These are phyloP conservation scores for Hypolimnas misippus DNA, from an alignment of 2,888 invertebrate species.

Conservation along the genomic window DNA sequence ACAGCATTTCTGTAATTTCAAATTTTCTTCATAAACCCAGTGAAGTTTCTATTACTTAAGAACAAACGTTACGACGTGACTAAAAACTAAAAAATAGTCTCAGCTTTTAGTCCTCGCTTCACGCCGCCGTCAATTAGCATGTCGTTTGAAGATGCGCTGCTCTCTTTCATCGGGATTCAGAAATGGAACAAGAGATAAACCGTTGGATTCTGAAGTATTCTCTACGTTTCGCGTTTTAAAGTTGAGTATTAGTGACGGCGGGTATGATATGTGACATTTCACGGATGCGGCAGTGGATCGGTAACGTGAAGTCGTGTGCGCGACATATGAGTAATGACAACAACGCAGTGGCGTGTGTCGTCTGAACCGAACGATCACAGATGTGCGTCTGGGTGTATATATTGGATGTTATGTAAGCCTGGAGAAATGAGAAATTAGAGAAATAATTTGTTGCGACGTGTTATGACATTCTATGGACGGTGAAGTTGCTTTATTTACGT, in stretches of 20 bases:
- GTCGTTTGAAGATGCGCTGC: conserved; percentile 78
- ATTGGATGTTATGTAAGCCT: conserved; percentile 69
- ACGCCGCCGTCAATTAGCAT: conserved; percentile 80
- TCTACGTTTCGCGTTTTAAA: conserved; percentile 55
- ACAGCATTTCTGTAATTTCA: conserved; percentile 3
- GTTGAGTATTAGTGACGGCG: conserved; percentile 57
- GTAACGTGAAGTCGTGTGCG: conserved; percentile 74
- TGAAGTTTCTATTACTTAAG: conserved; percentile 36
- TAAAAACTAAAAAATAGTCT: conserved; percentile 59
- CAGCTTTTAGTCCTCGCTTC: conserved; percentile 64
- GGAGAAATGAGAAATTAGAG: conserved; percentile 40
- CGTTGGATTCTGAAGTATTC: conserved; percentile 49
- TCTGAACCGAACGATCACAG: conserved; percentile 70
- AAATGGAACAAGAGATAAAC: conserved; percentile 51
- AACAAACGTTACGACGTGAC: conserved; percentile 46
- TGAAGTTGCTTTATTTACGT: conserved; percentile 20
- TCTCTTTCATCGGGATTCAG: conserved; percentile 53
- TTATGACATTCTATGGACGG: conserved; percentile 17
- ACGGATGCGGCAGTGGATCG: conserved; percentile 57
- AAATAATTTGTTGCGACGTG: conserved; percentile 40
- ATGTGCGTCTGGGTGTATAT: conserved; percentile 71
- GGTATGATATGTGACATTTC: conserved; percentile 60
- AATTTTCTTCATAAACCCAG: conserved; percentile 15
- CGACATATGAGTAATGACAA: conserved; percentile 83
- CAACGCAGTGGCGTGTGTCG: conserved; percentile 73